Conservation (phyloP, 2,797 vertebrate genomes). For the Leuciscus waleckii region DNA sequence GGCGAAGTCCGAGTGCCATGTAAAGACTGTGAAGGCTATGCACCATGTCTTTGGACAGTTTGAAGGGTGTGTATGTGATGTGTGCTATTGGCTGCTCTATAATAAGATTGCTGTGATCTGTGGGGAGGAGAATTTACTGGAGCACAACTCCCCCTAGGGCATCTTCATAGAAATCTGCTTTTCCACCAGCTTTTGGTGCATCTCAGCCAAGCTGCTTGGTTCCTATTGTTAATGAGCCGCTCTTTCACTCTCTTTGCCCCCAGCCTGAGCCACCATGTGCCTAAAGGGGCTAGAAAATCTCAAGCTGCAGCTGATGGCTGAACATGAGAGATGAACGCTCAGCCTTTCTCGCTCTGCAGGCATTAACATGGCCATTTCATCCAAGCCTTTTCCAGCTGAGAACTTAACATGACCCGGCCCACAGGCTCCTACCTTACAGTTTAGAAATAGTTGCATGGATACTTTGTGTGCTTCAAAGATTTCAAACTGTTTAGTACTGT, state of each 20-base stretch:
- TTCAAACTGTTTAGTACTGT: background rate
- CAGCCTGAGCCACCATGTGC: constrained; percentile 36
- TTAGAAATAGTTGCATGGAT: background rate
- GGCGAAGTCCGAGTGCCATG: constrained; percentile 27
- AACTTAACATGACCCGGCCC: constrained; percentile 11
- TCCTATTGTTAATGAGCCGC: constrained; percentile 58
- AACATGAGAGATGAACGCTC: constrained; percentile 59
- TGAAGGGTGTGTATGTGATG: constrained; percentile 59
- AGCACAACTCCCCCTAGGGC: constrained; percentile 64
- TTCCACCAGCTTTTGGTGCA: constrained; percentile 40
- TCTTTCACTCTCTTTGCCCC: constrained; percentile 46
- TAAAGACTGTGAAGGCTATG: constrained; percentile 51
- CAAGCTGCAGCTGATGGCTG: constrained; percentile 61
- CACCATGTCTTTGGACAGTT: constrained; percentile 61
- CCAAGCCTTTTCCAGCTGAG: constrained; percentile 7
- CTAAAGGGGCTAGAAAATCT: constrained; percentile 53
- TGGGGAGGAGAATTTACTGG: constrained; percentile 66
- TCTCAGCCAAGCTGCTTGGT: constrained; percentile 57
- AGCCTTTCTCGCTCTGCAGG: constrained; percentile 1
- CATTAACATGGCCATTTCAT: constrained; percentile 34
- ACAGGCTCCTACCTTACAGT: background rate
- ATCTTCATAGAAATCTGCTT: constrained; percentile 63
- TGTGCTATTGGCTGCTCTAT: constrained; percentile 60
- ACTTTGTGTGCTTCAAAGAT: background rate
- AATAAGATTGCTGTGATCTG: constrained; percentile 64